Evolutionary conservation across 2,797 vertebrate genomes (phyloP).

Genomic region (Silurus aristotelis): DNA sequence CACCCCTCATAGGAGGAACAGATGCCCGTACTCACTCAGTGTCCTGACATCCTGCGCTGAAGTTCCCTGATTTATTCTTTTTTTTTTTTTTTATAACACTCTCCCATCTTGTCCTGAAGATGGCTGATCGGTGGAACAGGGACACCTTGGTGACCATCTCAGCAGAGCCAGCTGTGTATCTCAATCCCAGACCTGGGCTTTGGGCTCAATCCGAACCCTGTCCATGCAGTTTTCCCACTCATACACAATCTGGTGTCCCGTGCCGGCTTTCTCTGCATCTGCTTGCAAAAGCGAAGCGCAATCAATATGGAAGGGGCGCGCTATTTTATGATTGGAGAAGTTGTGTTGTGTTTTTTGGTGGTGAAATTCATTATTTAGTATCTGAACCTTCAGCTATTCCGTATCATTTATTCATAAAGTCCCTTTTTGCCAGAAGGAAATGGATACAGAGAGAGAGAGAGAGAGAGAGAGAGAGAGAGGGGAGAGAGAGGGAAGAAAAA

Average conservation of each 20-base stretch:
- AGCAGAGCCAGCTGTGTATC: constrained; percentile 25
- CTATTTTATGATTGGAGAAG: constrained; percentile 99
- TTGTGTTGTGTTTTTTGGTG: constrained; percentile 99
- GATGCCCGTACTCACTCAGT: constrained; percentile 94
- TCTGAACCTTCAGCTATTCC: constrained; percentile 99
- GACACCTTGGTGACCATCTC: constrained; percentile 47
- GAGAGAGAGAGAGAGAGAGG: constrained; percentile 69
- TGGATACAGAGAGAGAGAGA: constrained; percentile 94
- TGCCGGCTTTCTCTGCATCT: constrained; percentile 93
- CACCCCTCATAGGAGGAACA: constrained; percentile 77
- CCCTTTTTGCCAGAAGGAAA: constrained; percentile 99
- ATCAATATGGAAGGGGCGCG: constrained; percentile 99
- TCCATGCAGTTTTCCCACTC: constrained; percentile 46
- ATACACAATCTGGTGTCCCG: constrained; percentile 81
- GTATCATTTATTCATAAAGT: constrained; percentile 99
- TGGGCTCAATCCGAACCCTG: constrained; percentile 16
- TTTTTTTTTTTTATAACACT: constrained; percentile 15
- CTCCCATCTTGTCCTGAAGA: constrained; percentile 7
- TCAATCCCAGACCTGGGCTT: constrained; percentile 34
- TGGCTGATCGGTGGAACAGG: constrained; percentile 57
- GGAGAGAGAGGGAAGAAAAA: constrained; percentile 59
- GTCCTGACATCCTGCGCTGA: constrained; percentile 92
- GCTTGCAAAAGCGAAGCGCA: constrained; percentile 99
- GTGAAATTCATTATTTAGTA: constrained; percentile 99
- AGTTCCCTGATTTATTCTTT: constrained; percentile 61